Base-by-base conservation (phyloP, 2,888 invertebrate genomes). In the Catocala fraxini region DNA sequence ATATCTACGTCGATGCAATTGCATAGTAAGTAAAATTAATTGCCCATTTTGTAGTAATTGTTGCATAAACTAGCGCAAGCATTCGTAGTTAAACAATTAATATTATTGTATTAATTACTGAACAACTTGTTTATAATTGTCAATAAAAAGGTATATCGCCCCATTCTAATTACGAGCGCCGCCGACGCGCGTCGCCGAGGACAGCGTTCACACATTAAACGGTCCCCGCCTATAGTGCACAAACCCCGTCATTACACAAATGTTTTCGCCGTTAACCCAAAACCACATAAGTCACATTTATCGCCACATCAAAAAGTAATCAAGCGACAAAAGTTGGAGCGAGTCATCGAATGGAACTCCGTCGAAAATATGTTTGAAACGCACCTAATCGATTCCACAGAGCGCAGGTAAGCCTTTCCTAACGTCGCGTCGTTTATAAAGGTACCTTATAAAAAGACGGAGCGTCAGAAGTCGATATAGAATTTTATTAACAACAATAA, bases 231-330 rank as follows among this genome's bases (percentile, higher is more conserved):
- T 88, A 83, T 87, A 85, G 79, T 86, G 89, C 89, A 87, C 88
- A 86, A 82, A 89, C 85, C 86, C 90, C 84, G 76, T 91, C 88
- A 92, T 92, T 90, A 92, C 81, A 83, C 81, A 87, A 89, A 88
- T 81, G 90, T 80, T 76, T 84, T 82, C 80, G 81, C 84, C 86
- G 88, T 85, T 89, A 88, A 80, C 82, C 78, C 80, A 80, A 87
- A 89, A 90, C 93, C 92, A 86, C 93, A 90, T 93, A 93, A 93
- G 93, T 92, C 93, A 93, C 93, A 91, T 92, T 91, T 91, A 90
- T 89, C 91, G 91, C 91, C 84, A 84, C 93, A 93, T 93, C 93
- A 93, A 93, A 93, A 93, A 90, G 91, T 86, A 90, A 93, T 93
- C 93, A 93, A 87, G 88, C 85, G 89, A 93, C 93, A 92, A 91